Base-by-base conservation (phyloP, 2,888 invertebrate genomes). In the Caenorhabditis parvicauda region DNA sequence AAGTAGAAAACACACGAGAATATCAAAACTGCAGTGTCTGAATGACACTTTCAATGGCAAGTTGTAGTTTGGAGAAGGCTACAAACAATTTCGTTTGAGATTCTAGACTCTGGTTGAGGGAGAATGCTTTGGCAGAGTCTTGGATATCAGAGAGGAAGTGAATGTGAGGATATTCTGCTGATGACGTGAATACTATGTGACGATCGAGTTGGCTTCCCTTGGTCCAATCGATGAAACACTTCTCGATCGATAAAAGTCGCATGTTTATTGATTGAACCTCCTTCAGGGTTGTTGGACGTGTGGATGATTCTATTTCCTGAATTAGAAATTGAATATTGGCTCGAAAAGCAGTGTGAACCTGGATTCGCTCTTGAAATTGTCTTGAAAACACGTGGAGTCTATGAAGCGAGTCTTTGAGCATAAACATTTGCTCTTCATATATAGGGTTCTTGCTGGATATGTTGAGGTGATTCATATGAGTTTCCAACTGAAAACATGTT, bases 1-100 rank as follows among this genome's bases (percentile, higher is more conserved):
- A n/a, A n/a, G n/a, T n/a, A n/a, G n/a, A n/a, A n/a, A n/a, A n/a
- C n/a, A n/a, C n/a, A n/a, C n/a, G n/a, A n/a, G n/a, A n/a, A n/a
- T n/a, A 48, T 42, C 22, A 52, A 12, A 73, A 41, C 2, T 48
- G 54, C 22, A 75, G 42, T 25, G 59, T 50, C 17, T 52, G 47
- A n/a, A 61, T 66, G 37, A 72, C 76, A 54, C 64, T 64, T 54
- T 76, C 75, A 21, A 75, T 62, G 9, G 71, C 54, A 43, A 67
- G 72, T 41, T 76, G 67, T 14, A 75, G 44, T 29, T 57, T 38
- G 6, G 65, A 60, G 52, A 74, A 70, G 27, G 61, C 59, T 28
- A 63, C 24, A 9, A 19, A 12, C 17, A 58, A 29, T 21, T 19
- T 14, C 21, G 51, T 51, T 4, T 49, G 17, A 43, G 51, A 47